Evolutionary conservation across 2,797 vertebrate genomes (phyloP), one percentile per base, ranked within the genome.

Genomic region (Enteromius anoplus): DNA sequence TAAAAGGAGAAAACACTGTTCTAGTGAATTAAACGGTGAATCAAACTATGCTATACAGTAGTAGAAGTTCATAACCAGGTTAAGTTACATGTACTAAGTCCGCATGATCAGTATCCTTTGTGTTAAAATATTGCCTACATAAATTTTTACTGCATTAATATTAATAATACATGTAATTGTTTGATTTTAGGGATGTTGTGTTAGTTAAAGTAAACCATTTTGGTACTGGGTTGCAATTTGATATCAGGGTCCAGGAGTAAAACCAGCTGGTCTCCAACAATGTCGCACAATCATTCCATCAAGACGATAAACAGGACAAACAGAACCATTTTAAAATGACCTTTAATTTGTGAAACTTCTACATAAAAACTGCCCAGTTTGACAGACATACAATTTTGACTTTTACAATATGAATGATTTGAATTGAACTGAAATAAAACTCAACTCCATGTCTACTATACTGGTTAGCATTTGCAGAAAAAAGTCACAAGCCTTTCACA

Each of bases 341-440:
- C 84, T 88, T 88, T 85, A 88, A 82, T 87, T 84, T 75, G 83
- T 86, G 84, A 84, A 68, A 87, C 81, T 84, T 88, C 68, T 85
- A 86, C 81, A 88, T 87, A 87, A 84, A 87, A 88, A 84, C 65
- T 62, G 75, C 65, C 55, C 66, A 83, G 82, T 78, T 49, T 14
- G 75, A 77, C 73, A 78, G 73, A 78, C 53, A 77, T 62, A 83
- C 75, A 83, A 17, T 81, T 60, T 79, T 69, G 84, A 76, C 80
- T 85, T 86, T 86, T 87, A 88, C 85, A 86, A 77, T 68, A 78
- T 78, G 70, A 58, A 71, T 68, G 72, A 69, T 66, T 72, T 49
- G 77, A 85, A 75, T 6, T 32, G 29, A 85, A 86, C 34, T 77
- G 58, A 84, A 82, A 55, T 68, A 73, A 65, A 80, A 71, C 34